Evolutionary conservation across 1,140 invertebrate genomes (phyloP), one percentile per base, ranked within the genome.

Genomic region (Bombus superbus): DNA sequence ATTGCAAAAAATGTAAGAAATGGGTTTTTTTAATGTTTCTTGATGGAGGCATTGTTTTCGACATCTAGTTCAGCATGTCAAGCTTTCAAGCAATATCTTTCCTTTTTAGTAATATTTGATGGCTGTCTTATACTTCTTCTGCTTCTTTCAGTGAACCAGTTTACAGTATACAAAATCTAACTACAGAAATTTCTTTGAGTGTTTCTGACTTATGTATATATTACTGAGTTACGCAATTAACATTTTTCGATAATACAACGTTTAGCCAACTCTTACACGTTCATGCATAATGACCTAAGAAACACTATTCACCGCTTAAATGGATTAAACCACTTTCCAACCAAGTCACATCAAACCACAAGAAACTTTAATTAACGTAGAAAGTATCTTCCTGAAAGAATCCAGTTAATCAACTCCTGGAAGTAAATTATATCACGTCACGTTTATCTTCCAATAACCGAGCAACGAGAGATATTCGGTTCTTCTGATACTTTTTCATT

Each of bases 371-470:
- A 38, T 68, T 68, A 69, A 40, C 22, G 3, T 40, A n/a, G 71
- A 73, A 28, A 44, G 25, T 47, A 18, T 32, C 8, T 13, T 9
- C n/a, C 9, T 6, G 10, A 13, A 38, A n/a, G 74, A 76, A 59
- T 57, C 53, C 13, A 18, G 11, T 59, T 40, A 76, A 76, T 62
- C n/a, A 38, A 10, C n/a, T 15, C 11, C 5, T 2, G 13, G 3
- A 40, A 62, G 25, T 18, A 57, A 62, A 77, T 40, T 25, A 62
- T 18, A n/a, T 40, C 75, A 40, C 25, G 38, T 42, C 75, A 22
- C 75, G 38, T 77, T 53, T 53, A 40, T 77, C 75, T 40, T 38
- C 25, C 32, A 62, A 77, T 77, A 62, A 59, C 22, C 13, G 22
- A 25, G 3, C n/a, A 44, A 35, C 57, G 75, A 77, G 10, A 15